Conservation (phyloP, 1,140 invertebrate species). For the Sycophaga agraensis region DNA sequence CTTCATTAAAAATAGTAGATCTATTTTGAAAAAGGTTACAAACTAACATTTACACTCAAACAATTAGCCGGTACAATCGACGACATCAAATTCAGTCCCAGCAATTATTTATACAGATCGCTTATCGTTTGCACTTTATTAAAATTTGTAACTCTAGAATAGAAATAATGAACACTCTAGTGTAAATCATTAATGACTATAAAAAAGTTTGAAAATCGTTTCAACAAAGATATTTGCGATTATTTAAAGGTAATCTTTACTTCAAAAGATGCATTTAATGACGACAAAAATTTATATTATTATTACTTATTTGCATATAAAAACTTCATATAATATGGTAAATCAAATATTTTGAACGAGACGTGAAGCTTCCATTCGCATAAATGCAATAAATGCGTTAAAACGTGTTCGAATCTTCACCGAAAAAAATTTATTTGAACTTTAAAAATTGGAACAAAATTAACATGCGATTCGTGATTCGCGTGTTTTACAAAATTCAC, state of each 20-base stretch:
- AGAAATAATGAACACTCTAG: neutral
- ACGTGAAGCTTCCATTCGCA: neutral
- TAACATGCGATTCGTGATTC: neutral
- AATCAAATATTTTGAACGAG: conserved; percentile 2
- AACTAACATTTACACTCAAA: neutral
- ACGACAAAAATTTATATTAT: conserved; percentile 1
- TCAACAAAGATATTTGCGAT: neutral
- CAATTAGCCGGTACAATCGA: neutral
- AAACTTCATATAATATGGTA: neutral
- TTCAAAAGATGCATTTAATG: neutral
- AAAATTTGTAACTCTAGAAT: neutral
- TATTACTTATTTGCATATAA: neutral
- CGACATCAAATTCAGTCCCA: conserved; percentile 1
- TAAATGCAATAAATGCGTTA: neutral
- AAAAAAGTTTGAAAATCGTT: neutral
- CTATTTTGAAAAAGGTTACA: conserved; percentile 1
- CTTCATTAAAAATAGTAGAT: conserved; percentile 4
- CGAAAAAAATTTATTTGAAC: conserved; percentile 13
- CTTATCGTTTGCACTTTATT: neutral
- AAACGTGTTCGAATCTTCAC: neutral
- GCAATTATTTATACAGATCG: neutral
- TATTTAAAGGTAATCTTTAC: neutral
- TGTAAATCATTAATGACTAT: neutral
- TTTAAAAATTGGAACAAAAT: neutral
- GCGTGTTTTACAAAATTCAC: too few relatives aligned